These are phyloP conservation scores for Neuroscelio doddi DNA, from an alignment of 2,888 invertebrate species.

Conservation along the genomic window DNA sequence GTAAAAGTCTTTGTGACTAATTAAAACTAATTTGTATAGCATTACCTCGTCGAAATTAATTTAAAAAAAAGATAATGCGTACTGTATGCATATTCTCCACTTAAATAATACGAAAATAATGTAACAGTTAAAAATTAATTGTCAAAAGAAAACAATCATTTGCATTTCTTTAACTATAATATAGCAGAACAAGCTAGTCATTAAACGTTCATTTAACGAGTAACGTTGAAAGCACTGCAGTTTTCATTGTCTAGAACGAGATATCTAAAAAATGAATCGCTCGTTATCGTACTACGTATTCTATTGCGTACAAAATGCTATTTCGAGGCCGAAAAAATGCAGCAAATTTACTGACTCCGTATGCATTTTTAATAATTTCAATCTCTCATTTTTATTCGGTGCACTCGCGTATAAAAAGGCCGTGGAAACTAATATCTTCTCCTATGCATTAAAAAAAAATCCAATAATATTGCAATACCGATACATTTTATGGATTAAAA, in stretches of 20 bases:
- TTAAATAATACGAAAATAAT: slow-evolving; percentile 11
- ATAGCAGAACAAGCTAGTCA: slow-evolving; percentile 44
- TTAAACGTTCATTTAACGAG: slow-evolving; percentile 48
- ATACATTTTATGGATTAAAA: too few species aligned
- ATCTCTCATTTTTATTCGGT: slow-evolving; percentile 26
- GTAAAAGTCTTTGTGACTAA: too few species aligned
- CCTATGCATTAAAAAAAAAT: not conserved
- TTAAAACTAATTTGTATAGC: too few species aligned
- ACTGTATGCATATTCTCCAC: not conserved
- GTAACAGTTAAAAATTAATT: slow-evolving; percentile 20
- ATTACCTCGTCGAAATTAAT: too few species aligned
- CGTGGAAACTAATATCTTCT: not conserved
- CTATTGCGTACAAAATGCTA: slow-evolving; percentile 28
- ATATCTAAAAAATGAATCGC: slow-evolving; percentile 46
- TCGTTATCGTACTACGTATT: slow-evolving; percentile 35
- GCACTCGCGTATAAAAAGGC: slow-evolving; percentile 13
- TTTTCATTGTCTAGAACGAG: slow-evolving; percentile 32
- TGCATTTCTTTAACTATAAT: slow-evolving; percentile 36
- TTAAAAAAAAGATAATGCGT: too few species aligned
- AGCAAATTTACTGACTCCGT: slow-evolving; percentile 29
- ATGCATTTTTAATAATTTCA: slow-evolving; percentile 36
- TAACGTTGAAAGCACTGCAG: slow-evolving; percentile 35
- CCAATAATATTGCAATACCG: not conserved
- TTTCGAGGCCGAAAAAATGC: slow-evolving; percentile 28
- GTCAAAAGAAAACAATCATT: slow-evolving; percentile 32